These are phyloP conservation scores for Ctenodactylus gundi DNA, from an alignment of 2,113 vertebrate genomes.

Conservation along the genomic window DNA sequence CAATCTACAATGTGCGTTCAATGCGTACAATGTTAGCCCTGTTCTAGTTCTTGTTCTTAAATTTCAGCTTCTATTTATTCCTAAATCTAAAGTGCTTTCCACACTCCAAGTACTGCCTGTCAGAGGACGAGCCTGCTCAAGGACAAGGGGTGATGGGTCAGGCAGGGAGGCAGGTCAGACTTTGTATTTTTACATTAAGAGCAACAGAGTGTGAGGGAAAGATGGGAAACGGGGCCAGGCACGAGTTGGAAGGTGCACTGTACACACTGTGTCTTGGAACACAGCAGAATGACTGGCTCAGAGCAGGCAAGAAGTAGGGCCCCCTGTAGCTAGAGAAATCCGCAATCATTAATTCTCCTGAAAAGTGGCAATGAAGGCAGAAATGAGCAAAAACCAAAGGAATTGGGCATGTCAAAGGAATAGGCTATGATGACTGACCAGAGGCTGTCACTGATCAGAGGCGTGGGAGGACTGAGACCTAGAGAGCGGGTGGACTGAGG, in stretches of 20 bases:
- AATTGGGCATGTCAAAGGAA: background rate
- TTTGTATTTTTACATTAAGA: background rate
- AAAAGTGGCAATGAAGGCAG: background rate
- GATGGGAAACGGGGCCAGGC: too few species aligned
- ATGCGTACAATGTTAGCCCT: background rate
- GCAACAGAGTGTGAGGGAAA: background rate
- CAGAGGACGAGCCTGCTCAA: background rate
- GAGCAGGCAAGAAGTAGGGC: background rate
- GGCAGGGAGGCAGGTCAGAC: background rate
- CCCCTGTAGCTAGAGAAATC: fast-evolving
- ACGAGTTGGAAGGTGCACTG: background rate
- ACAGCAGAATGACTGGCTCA: background rate
- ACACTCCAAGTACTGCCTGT: background rate
- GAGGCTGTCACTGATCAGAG: background rate
- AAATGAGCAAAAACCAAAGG: background rate
- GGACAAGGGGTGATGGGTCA: background rate
- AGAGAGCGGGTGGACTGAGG: background rate
- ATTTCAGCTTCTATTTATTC: background rate
- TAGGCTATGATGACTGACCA: background rate
- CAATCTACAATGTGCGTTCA: background rate
- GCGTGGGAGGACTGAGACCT: background rate
- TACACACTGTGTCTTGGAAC: background rate
- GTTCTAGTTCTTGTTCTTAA: background rate
- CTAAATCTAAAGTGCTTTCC: background rate
- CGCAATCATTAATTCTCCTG: background rate